These are phyloP conservation scores for Laspeyria flexula DNA, from an alignment of 2,888 invertebrate species.

Conservation along the genomic window DNA sequence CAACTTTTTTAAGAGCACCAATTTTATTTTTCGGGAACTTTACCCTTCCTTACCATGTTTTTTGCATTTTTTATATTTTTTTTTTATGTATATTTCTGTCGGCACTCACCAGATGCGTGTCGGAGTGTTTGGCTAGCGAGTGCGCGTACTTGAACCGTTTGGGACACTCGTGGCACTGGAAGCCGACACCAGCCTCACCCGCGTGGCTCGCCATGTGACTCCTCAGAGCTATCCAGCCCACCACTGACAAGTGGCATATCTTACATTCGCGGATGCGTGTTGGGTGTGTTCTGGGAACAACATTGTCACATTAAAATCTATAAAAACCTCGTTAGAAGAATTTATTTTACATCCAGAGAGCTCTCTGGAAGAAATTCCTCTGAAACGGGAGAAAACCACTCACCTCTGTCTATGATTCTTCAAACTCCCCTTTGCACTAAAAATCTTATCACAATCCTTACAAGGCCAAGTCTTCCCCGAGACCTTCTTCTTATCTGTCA, in stretches of 20 bases:
- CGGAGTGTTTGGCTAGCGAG: conserved; percentile 76
- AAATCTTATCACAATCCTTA: conserved; percentile 71
- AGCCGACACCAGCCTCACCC: conserved; percentile 49
- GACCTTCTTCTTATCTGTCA: conserved; percentile 33
- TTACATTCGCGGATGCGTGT: conserved; percentile 61
- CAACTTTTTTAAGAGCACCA: no score
- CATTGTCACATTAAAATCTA: no score
- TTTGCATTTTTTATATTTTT: no score
- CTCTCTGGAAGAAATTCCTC: no score
- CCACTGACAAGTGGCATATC: conserved; percentile 58
- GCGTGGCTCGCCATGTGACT: conserved; percentile 60
- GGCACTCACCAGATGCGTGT: conserved; percentile 71
- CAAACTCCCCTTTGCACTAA: conserved; percentile 61
- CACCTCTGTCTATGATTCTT: conserved; percentile 72
- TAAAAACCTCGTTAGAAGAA: no score
- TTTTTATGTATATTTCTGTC: no score
- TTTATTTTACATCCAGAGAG: no score
- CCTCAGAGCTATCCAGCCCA: conserved; percentile 57
- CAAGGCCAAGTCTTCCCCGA: conserved; percentile 57
- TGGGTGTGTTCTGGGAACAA: conserved; percentile 64
- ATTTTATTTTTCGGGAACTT: no score
- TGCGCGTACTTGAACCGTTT: conserved; percentile 77
- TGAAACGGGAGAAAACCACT: no score
- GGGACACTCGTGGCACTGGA: conserved; percentile 70
- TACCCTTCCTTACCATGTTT: no score